Base-by-base conservation (phyloP, 2,888 invertebrate genomes). In the Eupithecia exiguata region DNA sequence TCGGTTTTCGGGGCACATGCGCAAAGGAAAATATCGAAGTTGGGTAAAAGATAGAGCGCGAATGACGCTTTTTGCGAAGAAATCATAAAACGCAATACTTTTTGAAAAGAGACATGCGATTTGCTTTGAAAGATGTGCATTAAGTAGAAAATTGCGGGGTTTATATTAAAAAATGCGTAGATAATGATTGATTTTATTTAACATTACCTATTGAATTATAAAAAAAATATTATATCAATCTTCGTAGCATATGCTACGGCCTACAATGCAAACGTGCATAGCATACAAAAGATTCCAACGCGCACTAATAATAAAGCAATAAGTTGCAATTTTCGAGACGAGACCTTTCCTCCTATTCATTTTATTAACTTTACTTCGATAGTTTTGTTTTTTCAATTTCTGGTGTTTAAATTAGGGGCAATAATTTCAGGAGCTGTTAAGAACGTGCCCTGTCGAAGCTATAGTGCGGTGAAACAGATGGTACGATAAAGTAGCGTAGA, bases 401-500 rank as follows among this genome's bases (percentile, higher is more conserved):
- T 43, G 18, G 5, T 18, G 46, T 18, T 43, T 18, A 46, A 46
- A 18, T 18, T 18, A 46, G 18, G 18, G 46, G n/a, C 53, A 21
- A 25, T 58, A 25, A 62, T 2, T 62, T 62, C 38, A 40, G n/a
- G 75, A 53, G 62, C 74, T 18, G 21, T 61, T 30, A 40, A 43
- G 73, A 76, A 76, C 38, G 66, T 18, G 74, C 77, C 71, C 46
- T 72, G 74, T 71, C 71, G 77, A 75, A 72, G 74, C 72, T 78
- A n/a, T n/a, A 81, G 77, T 78, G 81, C 78, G 79, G 83, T 84
- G 82, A 87, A 85, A 83, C 81, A 78, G 85, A 84, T 84, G 83
- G 80, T 61, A 72, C 78, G 83, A 82, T 86, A 85, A 80, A 79
- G 74, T 70, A 71, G 68, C 71, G 21, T 69, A 76, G 78, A 81